Base-by-base conservation (phyloP, 2,888 invertebrate species). In the Crepidodera aurea region DNA sequence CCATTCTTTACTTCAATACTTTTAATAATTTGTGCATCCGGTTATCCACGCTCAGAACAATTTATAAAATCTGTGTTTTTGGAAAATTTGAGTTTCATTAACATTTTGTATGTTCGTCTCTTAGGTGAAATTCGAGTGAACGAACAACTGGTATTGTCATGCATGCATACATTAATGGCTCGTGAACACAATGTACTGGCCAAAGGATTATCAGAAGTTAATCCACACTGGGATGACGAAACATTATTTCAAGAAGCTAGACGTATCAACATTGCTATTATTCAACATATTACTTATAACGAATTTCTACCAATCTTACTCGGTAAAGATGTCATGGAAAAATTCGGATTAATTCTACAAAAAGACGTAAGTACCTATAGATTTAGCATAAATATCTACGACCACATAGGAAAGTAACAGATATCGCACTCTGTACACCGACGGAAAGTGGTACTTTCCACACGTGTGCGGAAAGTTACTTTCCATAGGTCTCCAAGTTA, bases 191-290 rank as follows among this genome's bases (percentile, higher is more conserved):
- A 97, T 81, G 85, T 93, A 62, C 82, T 94, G 0, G 95, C 96
- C 0, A 87, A 85, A 53, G 89, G 83, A 4, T 81, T 97, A 34
- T 86, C 89, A 0, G 86, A 87, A 51, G 86, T 96, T 3, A 96
- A 96, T 82, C 93, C 93, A 0, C 94, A 93, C 78, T 96, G 95
- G 96, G 93, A 94, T 75, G 96, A 96, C 74, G 96, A 96, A 82
- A 94, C 91, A 0, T 81, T 95, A 0, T 96, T 90, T 84, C 95
- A 95, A 78, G 94, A 94, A 82, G 83, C 93, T 0, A 85, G 94
- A 67, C 86, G 94, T 54, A 92, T 95, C 73, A 90, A 90, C 70
- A 90, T 94, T 57, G 94, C 93, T 2, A 88, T 90, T 78, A 91
- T 95, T 60, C 94, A 95, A 77, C 94, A 95, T 76, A 89, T 95